These are phyloP conservation scores for Salarias fasciatus DNA, from an alignment of 2,797 vertebrate species.

Conservation along the genomic window DNA sequence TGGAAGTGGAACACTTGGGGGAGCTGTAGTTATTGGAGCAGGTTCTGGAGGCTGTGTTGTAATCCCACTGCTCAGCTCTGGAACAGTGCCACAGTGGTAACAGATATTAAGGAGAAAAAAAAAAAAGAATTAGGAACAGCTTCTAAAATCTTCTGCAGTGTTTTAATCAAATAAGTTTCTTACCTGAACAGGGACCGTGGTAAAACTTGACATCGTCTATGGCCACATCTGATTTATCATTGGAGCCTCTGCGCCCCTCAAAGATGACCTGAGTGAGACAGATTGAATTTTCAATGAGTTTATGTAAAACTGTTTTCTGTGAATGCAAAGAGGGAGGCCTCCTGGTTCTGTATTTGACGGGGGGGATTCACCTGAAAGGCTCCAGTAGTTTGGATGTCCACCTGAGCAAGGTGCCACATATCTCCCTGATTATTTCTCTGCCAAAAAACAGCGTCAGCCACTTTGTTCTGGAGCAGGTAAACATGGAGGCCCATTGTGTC, in stretches of 20 bases:
- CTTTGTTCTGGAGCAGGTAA: slow-evolving; percentile 56
- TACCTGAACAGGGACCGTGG: slow-evolving; percentile 70
- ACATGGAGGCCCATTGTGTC: slow-evolving; percentile 77
- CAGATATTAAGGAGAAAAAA: slow-evolving; percentile 44
- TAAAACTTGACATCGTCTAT: slow-evolving; percentile 79
- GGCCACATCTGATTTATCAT: slow-evolving; percentile 78
- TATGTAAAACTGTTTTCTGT: not conserved
- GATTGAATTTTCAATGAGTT: no score
- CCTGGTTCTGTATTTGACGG: slow-evolving; percentile 19
- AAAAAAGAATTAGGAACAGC: no score
- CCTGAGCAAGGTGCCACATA: slow-evolving; percentile 73
- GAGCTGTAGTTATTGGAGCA: not conserved
- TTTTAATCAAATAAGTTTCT: no score
- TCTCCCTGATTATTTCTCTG: slow-evolving; percentile 64
- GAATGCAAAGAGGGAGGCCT: slow-evolving; percentile 51
- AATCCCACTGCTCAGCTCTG: slow-evolving; percentile 10
- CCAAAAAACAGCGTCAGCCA: slow-evolving; percentile 76
- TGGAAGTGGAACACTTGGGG: slow-evolving; percentile 7
- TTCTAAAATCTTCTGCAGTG: no score
- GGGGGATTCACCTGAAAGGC: not conserved
- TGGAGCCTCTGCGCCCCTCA: slow-evolving; percentile 80
- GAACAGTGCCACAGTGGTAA: not conserved
- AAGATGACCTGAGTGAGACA: slow-evolving; percentile 73
- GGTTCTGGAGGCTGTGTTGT: not conserved
- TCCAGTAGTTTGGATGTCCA: slow-evolving; percentile 57